These are phyloP conservation scores for Melangyna quadrimaculata DNA, from an alignment of 2,888 invertebrate genomes.

Conservation along the genomic window DNA sequence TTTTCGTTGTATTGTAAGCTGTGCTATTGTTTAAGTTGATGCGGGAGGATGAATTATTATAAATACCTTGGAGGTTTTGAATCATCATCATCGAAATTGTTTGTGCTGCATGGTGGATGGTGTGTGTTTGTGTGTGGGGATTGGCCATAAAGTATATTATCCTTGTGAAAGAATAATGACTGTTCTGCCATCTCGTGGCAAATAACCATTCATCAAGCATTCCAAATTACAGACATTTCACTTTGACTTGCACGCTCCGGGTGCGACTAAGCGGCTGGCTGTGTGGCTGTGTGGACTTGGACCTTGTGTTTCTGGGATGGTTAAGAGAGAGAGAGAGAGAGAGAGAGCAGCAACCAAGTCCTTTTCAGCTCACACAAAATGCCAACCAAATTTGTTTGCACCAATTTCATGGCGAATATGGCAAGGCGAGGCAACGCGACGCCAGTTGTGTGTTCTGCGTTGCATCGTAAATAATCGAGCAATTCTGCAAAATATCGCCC, in stretches of 20 bases:
- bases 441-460: constrained; percentile 68
- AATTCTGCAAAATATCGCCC: constrained; percentile 58
- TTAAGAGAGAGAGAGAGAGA: neutral
- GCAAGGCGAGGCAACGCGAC: constrained; percentile 8
- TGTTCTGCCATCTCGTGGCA: constrained; percentile 81
- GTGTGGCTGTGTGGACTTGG: neutral
- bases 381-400: constrained; percentile 80
- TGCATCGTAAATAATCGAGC: constrained; percentile 71
- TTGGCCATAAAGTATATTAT: constrained; percentile 47
- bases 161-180: constrained; percentile 79
- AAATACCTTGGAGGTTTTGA: constrained; percentile 51
- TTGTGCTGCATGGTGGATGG: constrained; percentile 15
- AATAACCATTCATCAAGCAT: constrained; percentile 81
- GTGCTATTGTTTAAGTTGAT: constrained; percentile 22
- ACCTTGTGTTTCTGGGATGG: neutral
- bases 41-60: constrained; percentile 59
- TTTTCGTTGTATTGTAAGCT: neutral
- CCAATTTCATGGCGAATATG: constrained; percentile 78
- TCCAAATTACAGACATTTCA: constrained; percentile 81
- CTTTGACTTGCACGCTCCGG: constrained; percentile 76
- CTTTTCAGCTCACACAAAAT: constrained; percentile 41
- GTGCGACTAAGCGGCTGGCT: constrained; percentile 8
- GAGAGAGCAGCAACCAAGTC: neutral
- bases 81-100: constrained; percentile 63
- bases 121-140: neutral